Evolutionary conservation across 2,113 vertebrate species (phyloP).

Genomic region (Malaclemys terrapin): DNA sequence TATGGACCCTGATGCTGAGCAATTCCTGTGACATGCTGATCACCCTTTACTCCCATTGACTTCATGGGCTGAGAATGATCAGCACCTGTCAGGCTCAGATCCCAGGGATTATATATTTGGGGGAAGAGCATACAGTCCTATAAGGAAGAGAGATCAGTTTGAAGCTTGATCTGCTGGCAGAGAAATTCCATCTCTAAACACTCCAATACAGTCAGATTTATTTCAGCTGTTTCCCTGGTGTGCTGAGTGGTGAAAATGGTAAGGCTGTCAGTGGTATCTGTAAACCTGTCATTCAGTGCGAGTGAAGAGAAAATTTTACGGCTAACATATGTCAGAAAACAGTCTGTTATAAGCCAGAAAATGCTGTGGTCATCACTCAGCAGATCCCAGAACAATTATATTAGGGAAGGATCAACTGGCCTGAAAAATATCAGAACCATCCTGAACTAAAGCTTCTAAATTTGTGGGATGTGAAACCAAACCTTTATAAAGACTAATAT

Average conservation of each 20-base stretch:
- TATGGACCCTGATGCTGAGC: background rate
- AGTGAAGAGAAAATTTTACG: background rate
- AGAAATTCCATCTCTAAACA: background rate
- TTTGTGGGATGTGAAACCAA: background rate
- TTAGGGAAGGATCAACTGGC: background rate
- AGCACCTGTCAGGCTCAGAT: background rate
- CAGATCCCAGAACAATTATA: background rate
- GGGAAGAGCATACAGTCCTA: background rate
- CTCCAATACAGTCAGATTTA: background rate
- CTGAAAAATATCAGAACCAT: accelerated
- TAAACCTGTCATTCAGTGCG: background rate
- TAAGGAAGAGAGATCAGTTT: background rate
- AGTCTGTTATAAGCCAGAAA: accelerated
- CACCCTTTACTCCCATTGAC: background rate
- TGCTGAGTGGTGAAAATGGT: background rate
- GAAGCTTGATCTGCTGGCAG: background rate
- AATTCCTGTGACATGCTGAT: background rate
- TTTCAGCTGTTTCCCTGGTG: background rate
- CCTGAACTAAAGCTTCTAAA: background rate
- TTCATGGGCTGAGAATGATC: background rate
- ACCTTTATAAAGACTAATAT: background rate
- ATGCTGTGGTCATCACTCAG: accelerated
- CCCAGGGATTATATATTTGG: background rate
- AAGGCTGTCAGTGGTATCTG: background rate
- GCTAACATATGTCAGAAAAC: background rate